phyloP scores from a whole-genome alignment of 2,113 vertebrate species.

The Coptodon rendalli region DNA sequence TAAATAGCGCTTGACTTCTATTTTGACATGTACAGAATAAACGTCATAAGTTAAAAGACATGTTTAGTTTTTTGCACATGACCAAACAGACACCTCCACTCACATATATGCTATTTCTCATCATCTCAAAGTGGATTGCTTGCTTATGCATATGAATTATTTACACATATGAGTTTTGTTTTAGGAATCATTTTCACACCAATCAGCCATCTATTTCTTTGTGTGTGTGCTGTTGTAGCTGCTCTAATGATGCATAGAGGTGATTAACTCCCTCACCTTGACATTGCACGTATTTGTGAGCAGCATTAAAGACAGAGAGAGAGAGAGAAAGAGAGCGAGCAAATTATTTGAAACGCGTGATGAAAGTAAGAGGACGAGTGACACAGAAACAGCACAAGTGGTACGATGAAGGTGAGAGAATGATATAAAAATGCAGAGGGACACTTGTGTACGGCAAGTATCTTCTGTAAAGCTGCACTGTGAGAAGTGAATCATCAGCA shows the following conservation, averaged over 20 bases:
- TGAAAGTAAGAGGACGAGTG: background rate
- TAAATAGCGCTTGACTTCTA: background rate
- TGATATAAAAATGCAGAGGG: background rate
- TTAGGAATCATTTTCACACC: constrained; percentile 46
- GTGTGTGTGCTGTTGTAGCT: constrained; percentile 40
- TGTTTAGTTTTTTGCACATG: background rate
- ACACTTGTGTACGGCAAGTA: background rate
- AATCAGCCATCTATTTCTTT: constrained; percentile 42
- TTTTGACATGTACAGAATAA: background rate
- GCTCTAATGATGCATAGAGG: constrained; percentile 69
- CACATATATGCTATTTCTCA: background rate
- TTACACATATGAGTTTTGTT: constrained; percentile 19
- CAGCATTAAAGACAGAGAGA: background rate
- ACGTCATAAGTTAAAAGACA: background rate
- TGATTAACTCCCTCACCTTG: constrained; percentile 58
- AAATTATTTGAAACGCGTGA: background rate
- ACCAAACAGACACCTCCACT: background rate
- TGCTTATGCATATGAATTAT: background rate
- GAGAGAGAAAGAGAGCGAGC: background rate
- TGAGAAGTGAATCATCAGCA: constrained; percentile 31
- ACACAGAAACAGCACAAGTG: background rate
- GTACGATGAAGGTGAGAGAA: background rate
- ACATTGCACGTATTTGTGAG: background rate
- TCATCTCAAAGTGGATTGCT: background rate
- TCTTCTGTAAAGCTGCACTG: background rate